Conservation (phyloP, 53 echinoderm and acorn worm genomes). For the Paelopatides confundens region DNA sequence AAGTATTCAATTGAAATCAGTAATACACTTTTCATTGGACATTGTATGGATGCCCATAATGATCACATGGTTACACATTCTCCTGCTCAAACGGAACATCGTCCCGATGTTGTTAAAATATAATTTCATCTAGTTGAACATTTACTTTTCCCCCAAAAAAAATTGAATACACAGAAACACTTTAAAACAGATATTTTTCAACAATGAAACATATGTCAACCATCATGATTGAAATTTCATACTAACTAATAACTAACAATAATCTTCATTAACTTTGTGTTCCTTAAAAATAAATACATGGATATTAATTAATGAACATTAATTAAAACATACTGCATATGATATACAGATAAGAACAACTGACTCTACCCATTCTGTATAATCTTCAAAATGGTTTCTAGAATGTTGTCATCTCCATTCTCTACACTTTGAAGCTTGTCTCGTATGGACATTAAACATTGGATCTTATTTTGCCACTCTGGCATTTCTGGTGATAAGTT, state of each 20-base stretch:
- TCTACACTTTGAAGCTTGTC: background rate
- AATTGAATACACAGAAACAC: background rate
- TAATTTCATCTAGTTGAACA: background rate
- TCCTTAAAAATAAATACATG: too few relatives aligned
- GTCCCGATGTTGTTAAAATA: background rate
- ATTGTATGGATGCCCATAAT: too few relatives aligned
- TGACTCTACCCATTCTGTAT: background rate
- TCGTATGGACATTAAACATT: too few relatives aligned
- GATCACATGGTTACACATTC: slow-evolving; percentile 30
- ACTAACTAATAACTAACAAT: too few relatives aligned
- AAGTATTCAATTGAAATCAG: too few relatives aligned
- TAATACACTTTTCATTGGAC: too few relatives aligned
- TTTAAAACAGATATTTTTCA: background rate
- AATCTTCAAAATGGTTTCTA: background rate
- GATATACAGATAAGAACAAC: background rate
- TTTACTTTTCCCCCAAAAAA: too few relatives aligned
- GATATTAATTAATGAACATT: background rate
- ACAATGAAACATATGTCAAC: background rate
- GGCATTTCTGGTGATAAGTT: background rate
- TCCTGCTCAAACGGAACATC: slow-evolving; percentile 11
- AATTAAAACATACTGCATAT: background rate
- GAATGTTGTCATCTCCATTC: too few relatives aligned
- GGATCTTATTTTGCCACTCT: slow-evolving; percentile 21
- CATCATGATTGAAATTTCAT: too few relatives aligned
- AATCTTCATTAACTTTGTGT: too few relatives aligned